Conservation (phyloP, 2,888 invertebrate genomes). For the Spisula solida region DNA sequence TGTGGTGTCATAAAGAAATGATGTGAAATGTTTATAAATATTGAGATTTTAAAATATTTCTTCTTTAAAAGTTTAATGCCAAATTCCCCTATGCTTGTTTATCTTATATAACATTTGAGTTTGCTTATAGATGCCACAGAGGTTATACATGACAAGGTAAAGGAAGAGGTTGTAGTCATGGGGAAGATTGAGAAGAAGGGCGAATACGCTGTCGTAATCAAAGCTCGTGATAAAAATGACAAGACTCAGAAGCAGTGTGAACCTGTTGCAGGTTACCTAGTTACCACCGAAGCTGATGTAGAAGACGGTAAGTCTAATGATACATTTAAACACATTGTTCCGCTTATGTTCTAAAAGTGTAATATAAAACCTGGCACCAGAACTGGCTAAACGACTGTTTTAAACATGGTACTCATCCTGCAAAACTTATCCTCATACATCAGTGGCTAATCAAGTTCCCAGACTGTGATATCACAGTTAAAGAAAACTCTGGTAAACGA, state of each 20-base stretch:
- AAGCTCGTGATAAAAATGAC: constrained; percentile 12
- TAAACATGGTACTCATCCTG: too few relatives aligned
- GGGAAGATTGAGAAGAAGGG: constrained; percentile 27
- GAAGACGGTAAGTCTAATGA: constrained; percentile 20
- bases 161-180: constrained; percentile 2
- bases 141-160: not conserved
- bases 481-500: too few relatives aligned
- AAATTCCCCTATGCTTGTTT: too few relatives aligned
- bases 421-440: too few relatives aligned
- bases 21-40: not conserved
- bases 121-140: constrained; percentile 23
- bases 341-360: too few relatives aligned
- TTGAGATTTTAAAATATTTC: not conserved
- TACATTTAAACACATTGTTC: not conserved
- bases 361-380: too few relatives aligned
- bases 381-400: too few relatives aligned
- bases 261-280: constrained; percentile 33
- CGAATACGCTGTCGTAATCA: constrained; percentile 29
- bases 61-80: not conserved
- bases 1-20: not conserved
- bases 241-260: not conserved
- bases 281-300: constrained; percentile 22
- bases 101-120: too few relatives aligned
- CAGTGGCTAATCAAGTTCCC: too few relatives aligned
- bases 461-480: too few relatives aligned